Percentiles rank a stretch among this genome's conserved stretches.
phyloP scores from a whole-genome alignment of 2,797 vertebrate genomes.

The Perdix hodgsoniae region DNA sequence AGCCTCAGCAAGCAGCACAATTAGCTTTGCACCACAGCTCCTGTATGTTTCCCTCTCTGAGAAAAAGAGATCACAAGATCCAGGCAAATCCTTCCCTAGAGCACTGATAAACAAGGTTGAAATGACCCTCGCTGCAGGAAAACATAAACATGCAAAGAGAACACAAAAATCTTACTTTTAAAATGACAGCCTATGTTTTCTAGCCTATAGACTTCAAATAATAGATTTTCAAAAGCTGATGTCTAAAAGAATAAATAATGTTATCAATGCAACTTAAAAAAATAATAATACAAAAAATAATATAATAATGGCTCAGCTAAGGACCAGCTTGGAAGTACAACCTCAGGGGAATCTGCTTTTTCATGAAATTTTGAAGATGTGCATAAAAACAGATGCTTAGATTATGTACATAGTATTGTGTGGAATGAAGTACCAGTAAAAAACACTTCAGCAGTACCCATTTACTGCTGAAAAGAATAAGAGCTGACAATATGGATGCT shows the following conservation, averaged over 20 bases:
- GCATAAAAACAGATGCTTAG: not conserved
- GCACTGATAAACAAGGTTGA: not conserved
- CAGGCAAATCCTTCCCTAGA: not conserved
- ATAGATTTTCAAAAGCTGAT: not conserved
- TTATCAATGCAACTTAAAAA: not conserved
- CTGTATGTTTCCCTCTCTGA: accelerated
- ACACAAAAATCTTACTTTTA: not conserved
- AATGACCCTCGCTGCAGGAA: not conserved
- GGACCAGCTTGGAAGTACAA: not conserved
- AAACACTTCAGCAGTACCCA: not conserved
- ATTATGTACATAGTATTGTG: not conserved
- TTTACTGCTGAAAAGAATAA: not conserved
- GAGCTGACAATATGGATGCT: not conserved
- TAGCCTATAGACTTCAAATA: not conserved
- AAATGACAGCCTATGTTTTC: not conserved
- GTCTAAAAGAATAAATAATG: not conserved
- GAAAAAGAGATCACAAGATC: not conserved
- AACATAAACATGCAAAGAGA: slow-evolving; percentile 2
- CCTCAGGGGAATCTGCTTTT: not conserved
- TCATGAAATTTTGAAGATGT: slow-evolving; percentile 1
- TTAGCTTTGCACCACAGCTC: not conserved
- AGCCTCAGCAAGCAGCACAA: not conserved
- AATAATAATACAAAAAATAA: slow-evolving; percentile 21
- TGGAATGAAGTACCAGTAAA: not conserved
- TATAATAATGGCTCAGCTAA: not conserved